Percentiles rank a stretch among this genome's conserved stretches.
These are phyloP conservation scores for Tenthredo amoena DNA, from an alignment of 2,888 invertebrate species.

Conservation along the genomic window DNA sequence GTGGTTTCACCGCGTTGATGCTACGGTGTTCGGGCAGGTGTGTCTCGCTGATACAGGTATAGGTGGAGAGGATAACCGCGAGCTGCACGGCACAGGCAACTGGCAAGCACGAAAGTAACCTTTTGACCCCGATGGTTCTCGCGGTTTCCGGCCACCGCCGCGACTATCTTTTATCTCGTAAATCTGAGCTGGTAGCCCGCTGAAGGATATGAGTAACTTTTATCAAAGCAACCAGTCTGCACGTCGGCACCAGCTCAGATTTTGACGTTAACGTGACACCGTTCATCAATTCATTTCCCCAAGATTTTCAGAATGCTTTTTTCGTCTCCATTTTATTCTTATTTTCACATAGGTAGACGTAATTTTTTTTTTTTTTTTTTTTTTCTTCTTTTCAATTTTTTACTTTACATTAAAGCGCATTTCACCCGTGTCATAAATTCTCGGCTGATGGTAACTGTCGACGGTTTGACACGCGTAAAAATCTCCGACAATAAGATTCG, in stretches of 20 bases:
- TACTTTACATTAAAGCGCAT: neutral
- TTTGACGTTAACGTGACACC: constrained; percentile 1
- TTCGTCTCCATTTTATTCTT: neutral
- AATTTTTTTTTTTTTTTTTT: neutral
- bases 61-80: constrained; percentile 3
- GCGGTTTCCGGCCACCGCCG: constrained; percentile 43
- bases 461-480: constrained; percentile 21
- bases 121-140: constrained; percentile 33
- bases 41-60: constrained; percentile 26
- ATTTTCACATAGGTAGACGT: neutral
- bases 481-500: constrained; percentile 34
- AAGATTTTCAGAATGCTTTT: neutral
- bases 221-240: constrained; percentile 18
- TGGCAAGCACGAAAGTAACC: constrained; percentile 42
- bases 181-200: constrained; percentile 40
- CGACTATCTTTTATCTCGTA: constrained; percentile 35
- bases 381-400: neutral
- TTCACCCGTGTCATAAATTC: constrained; percentile 5
- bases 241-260: constrained; percentile 17
- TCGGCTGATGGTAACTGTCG: neutral
- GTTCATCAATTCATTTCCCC: constrained; percentile 27
- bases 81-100: constrained; percentile 8
- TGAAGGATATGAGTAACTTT: constrained; percentile 17
- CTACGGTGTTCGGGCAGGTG: constrained; percentile 42
- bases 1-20: constrained; percentile 36